These are phyloP conservation scores for Rafetus swinhoei DNA, from an alignment of 2,113 vertebrate genomes.

Conservation along the genomic window DNA sequence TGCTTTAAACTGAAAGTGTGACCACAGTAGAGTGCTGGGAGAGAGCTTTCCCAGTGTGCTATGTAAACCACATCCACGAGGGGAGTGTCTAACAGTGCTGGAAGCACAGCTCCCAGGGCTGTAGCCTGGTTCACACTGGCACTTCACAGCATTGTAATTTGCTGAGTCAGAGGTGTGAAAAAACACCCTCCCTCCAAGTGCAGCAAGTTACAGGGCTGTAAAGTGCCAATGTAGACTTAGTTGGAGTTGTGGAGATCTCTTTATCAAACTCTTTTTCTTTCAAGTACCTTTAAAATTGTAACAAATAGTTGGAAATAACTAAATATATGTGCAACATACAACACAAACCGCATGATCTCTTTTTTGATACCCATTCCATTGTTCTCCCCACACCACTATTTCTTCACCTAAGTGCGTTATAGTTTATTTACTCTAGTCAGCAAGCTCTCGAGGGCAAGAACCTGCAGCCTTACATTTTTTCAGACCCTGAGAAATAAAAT, in stretches of 20 bases:
- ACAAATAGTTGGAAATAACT: neutral
- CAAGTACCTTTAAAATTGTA: neutral
- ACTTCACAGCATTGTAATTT: no score
- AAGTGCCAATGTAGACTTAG: no score
- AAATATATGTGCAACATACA: neutral
- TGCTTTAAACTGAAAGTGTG: no score
- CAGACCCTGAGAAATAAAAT: neutral
- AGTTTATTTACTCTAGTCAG: neutral
- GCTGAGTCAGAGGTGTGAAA: no score
- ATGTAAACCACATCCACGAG: no score
- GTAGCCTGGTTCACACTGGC: no score
- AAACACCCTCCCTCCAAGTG: no score
- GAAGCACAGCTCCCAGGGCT: no score
- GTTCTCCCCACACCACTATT: neutral
- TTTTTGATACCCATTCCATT: neutral
- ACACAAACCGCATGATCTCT: neutral
- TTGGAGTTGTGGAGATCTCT: neutral
- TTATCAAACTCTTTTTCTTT: neutral
- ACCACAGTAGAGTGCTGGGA: no score
- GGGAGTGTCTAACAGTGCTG: no score
- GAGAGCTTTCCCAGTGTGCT: no score
- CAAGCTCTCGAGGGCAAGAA: neutral
- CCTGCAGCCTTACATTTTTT: neutral
- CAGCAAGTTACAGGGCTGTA: no score
- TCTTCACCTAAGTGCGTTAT: neutral